A percentile compares a stretch with the other conserved stretches of the same genome.
phyloP scores from a whole-genome alignment of 2,113 vertebrate species.

The Mormyrus lacerda region DNA sequence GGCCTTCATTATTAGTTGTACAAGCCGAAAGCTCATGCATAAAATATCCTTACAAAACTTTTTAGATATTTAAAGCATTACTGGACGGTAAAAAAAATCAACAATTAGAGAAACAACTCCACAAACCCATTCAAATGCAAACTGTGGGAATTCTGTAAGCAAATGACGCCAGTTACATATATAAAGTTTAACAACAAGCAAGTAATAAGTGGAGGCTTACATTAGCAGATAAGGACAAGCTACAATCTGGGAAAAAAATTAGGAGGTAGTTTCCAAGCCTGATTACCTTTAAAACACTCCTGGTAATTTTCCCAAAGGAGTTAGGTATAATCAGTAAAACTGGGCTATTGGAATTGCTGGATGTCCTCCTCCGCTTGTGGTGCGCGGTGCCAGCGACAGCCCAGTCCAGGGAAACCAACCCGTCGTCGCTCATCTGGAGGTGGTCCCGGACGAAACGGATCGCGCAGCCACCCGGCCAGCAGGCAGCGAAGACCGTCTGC shows the following conservation, averaged over 20 bases:
- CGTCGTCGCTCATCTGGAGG: constrained; percentile 68
- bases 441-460: constrained; percentile 65
- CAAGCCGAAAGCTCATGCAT: neutral
- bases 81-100: neutral
- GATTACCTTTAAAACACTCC: constrained; percentile 67
- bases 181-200: neutral
- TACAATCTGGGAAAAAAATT: neutral
- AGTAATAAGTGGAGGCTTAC: neutral
- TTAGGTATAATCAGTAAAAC: constrained; percentile 70
- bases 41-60: neutral
- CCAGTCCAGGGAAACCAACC: constrained; percentile 71
- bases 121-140: neutral
- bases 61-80: neutral
- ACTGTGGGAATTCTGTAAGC: neutral
- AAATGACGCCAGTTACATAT: neutral
- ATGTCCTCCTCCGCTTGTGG: constrained; percentile 62
- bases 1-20: neutral
- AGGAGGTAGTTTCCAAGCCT: neutral
- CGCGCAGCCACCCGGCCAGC: constrained; percentile 55
- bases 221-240: neutral
- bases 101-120: neutral
- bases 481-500: constrained; percentile 55
- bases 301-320: constrained; percentile 71
- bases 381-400: constrained; percentile 51
- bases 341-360: constrained; percentile 63